Conservation (phyloP, 1,140 invertebrate species). For the Carposina sasakii region DNA sequence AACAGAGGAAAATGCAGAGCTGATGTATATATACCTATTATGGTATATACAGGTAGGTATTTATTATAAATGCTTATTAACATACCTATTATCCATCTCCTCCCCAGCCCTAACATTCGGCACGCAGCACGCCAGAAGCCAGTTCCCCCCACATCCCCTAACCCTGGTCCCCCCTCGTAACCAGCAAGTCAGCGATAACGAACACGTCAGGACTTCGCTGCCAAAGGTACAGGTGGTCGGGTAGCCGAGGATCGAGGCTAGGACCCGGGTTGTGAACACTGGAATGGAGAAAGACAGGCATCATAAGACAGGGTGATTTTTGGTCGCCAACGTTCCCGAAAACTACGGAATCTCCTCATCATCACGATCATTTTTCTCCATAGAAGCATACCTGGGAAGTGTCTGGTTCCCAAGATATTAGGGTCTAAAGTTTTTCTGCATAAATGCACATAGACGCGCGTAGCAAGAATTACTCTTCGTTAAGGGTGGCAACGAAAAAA, state of each 20-base stretch:
- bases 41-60: neutral
- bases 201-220: slow-evolving; percentile 74
- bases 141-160: slow-evolving; percentile 76
- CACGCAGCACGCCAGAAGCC: slow-evolving; percentile 81
- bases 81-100: slow-evolving; percentile 50
- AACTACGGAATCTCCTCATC: too few relatives aligned
- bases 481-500: too few relatives aligned
- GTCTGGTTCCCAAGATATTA: too few relatives aligned
- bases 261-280: slow-evolving; percentile 62
- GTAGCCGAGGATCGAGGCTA: slow-evolving; percentile 76
- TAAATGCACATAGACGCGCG: too few relatives aligned
- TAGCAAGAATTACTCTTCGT: too few relatives aligned
- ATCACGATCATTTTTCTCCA: too few relatives aligned
- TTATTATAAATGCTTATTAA: neutral
- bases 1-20: too few relatives aligned
- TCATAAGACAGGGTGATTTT: too few relatives aligned
- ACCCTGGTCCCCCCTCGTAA: slow-evolving; percentile 77
- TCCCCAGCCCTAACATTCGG: slow-evolving; percentile 34
- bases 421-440: too few relatives aligned
- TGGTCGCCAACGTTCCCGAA: too few relatives aligned
- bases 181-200: slow-evolving; percentile 82
- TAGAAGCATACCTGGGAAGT: too few relatives aligned
- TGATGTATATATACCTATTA: neutral
- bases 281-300: too few relatives aligned
- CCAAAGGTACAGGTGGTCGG: slow-evolving; percentile 75